These are phyloP conservation scores for Plebejus anna DNA, from an alignment of 2,888 invertebrate genomes.

Conservation along the genomic window DNA sequence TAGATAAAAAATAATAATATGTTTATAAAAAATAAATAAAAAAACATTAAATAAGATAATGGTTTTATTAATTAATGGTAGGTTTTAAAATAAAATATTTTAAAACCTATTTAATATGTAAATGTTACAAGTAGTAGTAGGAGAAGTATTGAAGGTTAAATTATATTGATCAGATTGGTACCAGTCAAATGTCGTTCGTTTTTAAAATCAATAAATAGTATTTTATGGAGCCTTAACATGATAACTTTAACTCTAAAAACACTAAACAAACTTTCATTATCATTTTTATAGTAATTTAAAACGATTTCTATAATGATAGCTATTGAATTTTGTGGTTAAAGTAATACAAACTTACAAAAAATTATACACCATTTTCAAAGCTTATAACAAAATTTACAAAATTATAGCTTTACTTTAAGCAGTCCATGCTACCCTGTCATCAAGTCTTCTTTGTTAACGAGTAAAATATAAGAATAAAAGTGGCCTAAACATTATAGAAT, in stretches of 20 bases:
- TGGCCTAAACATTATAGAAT: background rate
- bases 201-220: conserved; percentile 62
- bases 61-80: too few relatives aligned
- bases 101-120: too few relatives aligned
- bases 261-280: background rate
- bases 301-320: background rate
- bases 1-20: background rate
- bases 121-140: too few relatives aligned
- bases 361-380: background rate
- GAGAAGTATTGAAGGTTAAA: background rate
- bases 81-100: too few relatives aligned
- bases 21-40: background rate
- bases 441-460: background rate
- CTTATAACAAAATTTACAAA: conserved; percentile 7
- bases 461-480: background rate
- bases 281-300: conserved; percentile 12
- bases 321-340: background rate
- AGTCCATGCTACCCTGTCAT: background rate
- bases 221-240: conserved; percentile 64
- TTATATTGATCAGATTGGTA: conserved; percentile 43
- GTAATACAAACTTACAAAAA: background rate
- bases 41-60: too few relatives aligned
- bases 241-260: conserved; percentile 34
- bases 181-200: conserved; percentile 43
- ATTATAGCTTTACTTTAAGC: background rate